Evolutionary conservation across 2,113 vertebrate genomes (phyloP).

Genomic region (Gnathonemus longibarbis): DNA sequence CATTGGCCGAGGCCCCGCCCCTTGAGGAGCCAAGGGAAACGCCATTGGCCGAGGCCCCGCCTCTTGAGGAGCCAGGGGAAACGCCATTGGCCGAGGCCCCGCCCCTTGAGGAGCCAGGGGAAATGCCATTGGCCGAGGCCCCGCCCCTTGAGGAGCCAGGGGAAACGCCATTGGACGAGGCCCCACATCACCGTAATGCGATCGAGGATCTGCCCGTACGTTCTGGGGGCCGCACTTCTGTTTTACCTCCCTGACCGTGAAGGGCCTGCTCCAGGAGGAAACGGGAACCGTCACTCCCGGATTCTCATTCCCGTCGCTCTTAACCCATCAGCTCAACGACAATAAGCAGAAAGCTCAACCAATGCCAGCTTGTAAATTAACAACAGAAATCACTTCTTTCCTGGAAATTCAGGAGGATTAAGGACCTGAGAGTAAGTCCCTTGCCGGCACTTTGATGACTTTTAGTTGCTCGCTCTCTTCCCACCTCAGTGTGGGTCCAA

Average conservation of each 20-base stretch:
- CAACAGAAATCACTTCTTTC: background rate
- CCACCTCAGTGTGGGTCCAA: background rate
- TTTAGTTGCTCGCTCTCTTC: background rate
- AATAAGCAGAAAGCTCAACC: background rate
- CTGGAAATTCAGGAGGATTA: background rate
- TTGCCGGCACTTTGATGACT: background rate
- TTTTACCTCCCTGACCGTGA: background rate
- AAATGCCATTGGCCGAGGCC: background rate
- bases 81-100: background rate
- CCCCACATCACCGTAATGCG: background rate
- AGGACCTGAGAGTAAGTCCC: background rate
- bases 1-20: background rate
- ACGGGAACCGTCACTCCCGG: background rate
- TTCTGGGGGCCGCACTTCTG: background rate
- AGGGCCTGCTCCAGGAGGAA: background rate
- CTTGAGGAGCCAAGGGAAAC: background rate
- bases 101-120: background rate
- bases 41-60: background rate
- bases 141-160: background rate
- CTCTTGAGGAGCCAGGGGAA: background rate
- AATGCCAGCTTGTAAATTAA: background rate
- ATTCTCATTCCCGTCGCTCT: background rate
- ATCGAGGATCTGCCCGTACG: background rate
- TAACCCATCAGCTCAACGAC: background rate
- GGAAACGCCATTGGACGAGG: background rate